phyloP scores from a whole-genome alignment of 2,797 vertebrate genomes.

The Danio tinwini region DNA sequence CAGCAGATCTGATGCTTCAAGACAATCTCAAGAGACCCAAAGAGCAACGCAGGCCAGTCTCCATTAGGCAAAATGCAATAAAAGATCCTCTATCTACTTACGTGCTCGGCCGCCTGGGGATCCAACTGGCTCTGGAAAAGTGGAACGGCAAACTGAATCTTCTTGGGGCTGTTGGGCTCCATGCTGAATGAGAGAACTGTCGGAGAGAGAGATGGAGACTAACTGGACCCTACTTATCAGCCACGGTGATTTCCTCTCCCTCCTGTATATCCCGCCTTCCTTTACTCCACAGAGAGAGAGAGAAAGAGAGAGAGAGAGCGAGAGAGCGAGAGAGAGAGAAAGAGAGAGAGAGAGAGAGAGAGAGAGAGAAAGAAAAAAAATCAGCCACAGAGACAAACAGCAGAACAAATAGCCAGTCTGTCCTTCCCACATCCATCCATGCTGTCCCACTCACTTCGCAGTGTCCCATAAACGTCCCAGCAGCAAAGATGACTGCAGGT shows the following conservation, averaged over 20 bases:
- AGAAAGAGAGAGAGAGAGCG: constrained; percentile 20
- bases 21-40: constrained; percentile 23
- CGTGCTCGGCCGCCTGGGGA: constrained; percentile 88
- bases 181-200: constrained; percentile 67
- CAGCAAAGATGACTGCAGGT: constrained; percentile 4
- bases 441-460: constrained; percentile 29
- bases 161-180: constrained; percentile 92
- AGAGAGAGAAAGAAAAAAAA: background rate
- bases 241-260: constrained; percentile 64
- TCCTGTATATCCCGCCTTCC: constrained; percentile 69
- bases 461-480: constrained; percentile 21
- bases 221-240: constrained; percentile 66
- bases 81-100: constrained; percentile 70
- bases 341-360: constrained; percentile 19
- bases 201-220: constrained; percentile 43
- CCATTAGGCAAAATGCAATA: constrained; percentile 45
- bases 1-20: constrained; percentile 40
- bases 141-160: constrained; percentile 89
- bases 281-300: constrained; percentile 38
- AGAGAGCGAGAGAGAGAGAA: background rate
- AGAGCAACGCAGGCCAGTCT: constrained; percentile 29
- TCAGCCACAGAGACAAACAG: constrained; percentile 6
- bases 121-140: constrained; percentile 88
- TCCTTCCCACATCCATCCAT: background rate
- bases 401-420: constrained; percentile 7